Evolutionary conservation across 2,888 invertebrate genomes (phyloP).

Genomic region (Callimorpha dominula): DNA sequence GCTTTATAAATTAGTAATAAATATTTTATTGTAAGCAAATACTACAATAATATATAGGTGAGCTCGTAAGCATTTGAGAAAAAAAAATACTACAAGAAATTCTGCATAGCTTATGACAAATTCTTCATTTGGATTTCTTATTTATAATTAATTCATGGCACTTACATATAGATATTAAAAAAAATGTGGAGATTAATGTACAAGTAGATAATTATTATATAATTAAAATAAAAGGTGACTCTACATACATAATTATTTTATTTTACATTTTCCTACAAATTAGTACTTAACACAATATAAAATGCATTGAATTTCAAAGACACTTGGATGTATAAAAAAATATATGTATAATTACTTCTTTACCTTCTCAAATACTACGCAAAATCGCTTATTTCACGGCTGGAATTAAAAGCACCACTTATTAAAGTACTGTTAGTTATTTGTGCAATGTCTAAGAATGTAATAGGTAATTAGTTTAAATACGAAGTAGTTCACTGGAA

Average conservation of each 20-base stretch:
- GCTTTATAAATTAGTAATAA: background rate
- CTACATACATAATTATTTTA: background rate
- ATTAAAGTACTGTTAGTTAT: background rate
- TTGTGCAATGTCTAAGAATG: background rate
- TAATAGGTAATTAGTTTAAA: background rate
- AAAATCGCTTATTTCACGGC: slow-evolving; percentile 3
- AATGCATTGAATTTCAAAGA: background rate
- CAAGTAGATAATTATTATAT: no score
- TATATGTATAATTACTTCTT: background rate
- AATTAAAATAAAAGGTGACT: no score
- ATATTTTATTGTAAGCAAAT: no score
- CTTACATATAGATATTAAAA: no score
- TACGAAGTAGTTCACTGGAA: slow-evolving; percentile 35
- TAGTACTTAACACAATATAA: background rate
- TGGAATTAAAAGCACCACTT: slow-evolving; percentile 15
- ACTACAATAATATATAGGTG: no score
- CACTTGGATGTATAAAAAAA: background rate
- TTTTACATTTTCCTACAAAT: background rate
- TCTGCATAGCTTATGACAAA: no score
- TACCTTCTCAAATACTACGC: slow-evolving; percentile 1
- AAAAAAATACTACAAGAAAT: no score
- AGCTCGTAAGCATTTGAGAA: no score
- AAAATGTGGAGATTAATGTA: no score
- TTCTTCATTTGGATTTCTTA: no score
- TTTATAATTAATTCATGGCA: no score